Evolutionary conservation across 1,140 invertebrate species (phyloP).

Genomic region (Mamestra configurata): DNA sequence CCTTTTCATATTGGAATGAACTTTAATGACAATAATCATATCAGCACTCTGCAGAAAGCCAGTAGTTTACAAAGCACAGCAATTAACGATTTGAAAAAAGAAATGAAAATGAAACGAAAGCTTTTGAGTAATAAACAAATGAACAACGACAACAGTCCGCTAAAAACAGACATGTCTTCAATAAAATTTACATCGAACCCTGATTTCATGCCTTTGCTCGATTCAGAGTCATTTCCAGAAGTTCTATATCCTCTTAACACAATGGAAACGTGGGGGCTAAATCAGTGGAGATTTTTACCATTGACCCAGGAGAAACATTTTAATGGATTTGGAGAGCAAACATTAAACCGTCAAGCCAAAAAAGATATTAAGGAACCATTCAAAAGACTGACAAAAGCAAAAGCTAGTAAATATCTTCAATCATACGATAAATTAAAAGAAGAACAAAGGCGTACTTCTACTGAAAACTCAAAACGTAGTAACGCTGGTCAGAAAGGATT

Average conservation of each 20-base stretch:
- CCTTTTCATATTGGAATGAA: slow-evolving; percentile 6
- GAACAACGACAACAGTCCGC: not conserved
- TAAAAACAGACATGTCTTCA: not conserved
- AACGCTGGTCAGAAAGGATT: not conserved
- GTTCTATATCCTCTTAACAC: slow-evolving; percentile 72
- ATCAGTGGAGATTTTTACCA: slow-evolving; percentile 64
- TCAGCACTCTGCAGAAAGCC: not conserved
- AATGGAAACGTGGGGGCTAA: slow-evolving; percentile 70
- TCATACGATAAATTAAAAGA: slow-evolving; percentile 20
- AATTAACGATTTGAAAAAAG: slow-evolving; percentile 32
- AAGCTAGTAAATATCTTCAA: slow-evolving; percentile 9
- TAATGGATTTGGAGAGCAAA: not conserved
- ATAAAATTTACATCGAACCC: not conserved
- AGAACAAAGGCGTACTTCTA: slow-evolving; percentile 3
- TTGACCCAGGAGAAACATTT: not conserved
- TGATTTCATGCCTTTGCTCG: not conserved
- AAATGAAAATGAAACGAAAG: slow-evolving; percentile 52
- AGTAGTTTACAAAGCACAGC: not conserved
- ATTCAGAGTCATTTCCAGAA: slow-evolving; percentile 69
- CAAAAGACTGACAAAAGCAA: slow-evolving; percentile 4
- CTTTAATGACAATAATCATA: slow-evolving; percentile 9
- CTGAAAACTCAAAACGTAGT: slow-evolving; percentile 9
- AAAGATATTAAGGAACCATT: not conserved
- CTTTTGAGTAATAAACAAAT: not conserved
- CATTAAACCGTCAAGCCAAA: not conserved